A percentile compares a stretch with the other conserved stretches of the same genome.
Evolutionary conservation across 2,113 vertebrate species (phyloP).

Genomic region (Erythrocebus patas): DNA sequence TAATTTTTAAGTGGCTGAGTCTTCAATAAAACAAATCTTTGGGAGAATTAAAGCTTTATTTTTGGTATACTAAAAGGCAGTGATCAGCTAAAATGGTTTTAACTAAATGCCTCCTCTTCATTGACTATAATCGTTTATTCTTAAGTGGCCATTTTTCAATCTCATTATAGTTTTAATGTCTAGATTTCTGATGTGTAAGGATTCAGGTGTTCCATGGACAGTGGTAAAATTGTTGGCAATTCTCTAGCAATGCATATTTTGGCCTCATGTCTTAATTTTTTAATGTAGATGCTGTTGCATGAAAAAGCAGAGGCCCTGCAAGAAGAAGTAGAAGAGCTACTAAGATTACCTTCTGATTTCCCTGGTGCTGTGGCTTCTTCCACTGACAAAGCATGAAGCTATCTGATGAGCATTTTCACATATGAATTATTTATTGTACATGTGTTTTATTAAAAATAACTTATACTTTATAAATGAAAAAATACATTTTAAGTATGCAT

Average conservation of each 20-base stretch:
- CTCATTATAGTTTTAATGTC: neutral
- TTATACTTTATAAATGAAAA: conserved; percentile 57
- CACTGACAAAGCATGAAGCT: conserved; percentile 8
- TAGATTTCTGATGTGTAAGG: neutral
- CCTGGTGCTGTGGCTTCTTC: conserved; percentile 66
- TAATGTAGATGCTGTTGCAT: conserved; percentile 91
- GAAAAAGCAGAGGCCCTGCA: conserved; percentile 95
- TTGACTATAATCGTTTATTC: conserved; percentile 10
- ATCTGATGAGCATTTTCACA: neutral
- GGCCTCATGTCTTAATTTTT: neutral
- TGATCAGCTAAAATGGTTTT: conserved; percentile 49
- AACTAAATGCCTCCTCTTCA: neutral
- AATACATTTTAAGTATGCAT: conserved; percentile 57
- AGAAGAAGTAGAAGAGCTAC: conserved; percentile 92
- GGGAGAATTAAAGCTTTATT: neutral
- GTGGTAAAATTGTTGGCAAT: neutral
- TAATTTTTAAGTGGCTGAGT: conserved; percentile 51
- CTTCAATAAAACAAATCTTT: conserved; percentile 45
- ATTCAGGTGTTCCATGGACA: neutral
- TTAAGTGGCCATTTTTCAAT: conserved; percentile 25
- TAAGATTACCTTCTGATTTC: conserved; percentile 87
- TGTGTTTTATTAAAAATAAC: conserved; percentile 56
- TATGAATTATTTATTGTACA: conserved; percentile 22
- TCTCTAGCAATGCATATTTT: neutral
- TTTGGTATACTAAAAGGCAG: neutral